phyloP scores from a whole-genome alignment of 2,888 invertebrate species.

The Xestia ashworthii region DNA sequence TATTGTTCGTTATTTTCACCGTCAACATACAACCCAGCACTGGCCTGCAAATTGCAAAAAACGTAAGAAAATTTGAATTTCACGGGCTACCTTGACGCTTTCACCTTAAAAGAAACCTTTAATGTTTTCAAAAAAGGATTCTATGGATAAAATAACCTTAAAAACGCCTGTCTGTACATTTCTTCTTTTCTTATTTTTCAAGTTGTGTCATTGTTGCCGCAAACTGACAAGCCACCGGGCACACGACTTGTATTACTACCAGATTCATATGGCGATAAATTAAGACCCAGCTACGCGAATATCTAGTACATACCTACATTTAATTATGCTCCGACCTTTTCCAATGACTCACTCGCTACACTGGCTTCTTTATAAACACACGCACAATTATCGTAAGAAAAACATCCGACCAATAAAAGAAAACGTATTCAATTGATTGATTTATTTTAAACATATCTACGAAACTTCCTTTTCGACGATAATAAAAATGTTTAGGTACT shows the following conservation, averaged over 20 bases:
- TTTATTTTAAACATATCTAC: slow-evolving; percentile 48
- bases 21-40: too few relatives aligned
- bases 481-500: slow-evolving; percentile 20
- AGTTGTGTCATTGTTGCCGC: too few relatives aligned
- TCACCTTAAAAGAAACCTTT: too few relatives aligned
- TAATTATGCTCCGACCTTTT: slow-evolving; percentile 26
- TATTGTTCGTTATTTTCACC: too few relatives aligned
- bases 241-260: not conserved
- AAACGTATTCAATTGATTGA: slow-evolving; percentile 56
- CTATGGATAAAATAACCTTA: too few relatives aligned
- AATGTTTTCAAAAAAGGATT: too few relatives aligned
- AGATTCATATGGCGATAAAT: not conserved
- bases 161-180: too few relatives aligned
- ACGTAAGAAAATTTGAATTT: too few relatives aligned
- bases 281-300: not conserved
- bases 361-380: slow-evolving; percentile 35
- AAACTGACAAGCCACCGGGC: too few relatives aligned
- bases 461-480: slow-evolving; percentile 20
- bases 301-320: slow-evolving; percentile 10
- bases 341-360: slow-evolving; percentile 49
- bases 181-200: too few relatives aligned
- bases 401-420: slow-evolving; percentile 64
- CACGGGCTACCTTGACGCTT: too few relatives aligned
- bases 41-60: too few relatives aligned
- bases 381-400: slow-evolving; percentile 31